Evolutionary conservation across 2,888 invertebrate species (phyloP).

Genomic region (Boloria euphrosyne): DNA sequence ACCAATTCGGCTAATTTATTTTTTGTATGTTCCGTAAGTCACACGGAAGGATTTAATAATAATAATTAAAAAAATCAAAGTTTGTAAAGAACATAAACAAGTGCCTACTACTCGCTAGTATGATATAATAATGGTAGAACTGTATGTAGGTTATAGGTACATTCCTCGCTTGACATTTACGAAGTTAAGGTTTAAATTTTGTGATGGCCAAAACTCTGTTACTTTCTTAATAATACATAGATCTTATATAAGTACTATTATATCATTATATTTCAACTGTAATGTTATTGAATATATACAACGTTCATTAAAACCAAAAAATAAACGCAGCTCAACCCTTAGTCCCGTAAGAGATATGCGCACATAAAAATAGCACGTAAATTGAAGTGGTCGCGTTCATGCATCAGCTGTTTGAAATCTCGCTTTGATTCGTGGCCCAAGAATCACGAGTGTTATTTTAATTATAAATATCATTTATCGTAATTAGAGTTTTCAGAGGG

Average conservation of each 20-base stretch:
- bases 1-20: too few species aligned
- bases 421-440: conserved; percentile 67
- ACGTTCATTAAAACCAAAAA: conserved; percentile 26
- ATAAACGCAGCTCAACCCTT: conserved; percentile 37
- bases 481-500: conserved; percentile 74
- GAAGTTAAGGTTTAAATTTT: too few species aligned
- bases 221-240: not conserved
- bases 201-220: too few species aligned
- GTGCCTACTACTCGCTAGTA: too few species aligned
- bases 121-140: too few species aligned
- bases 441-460: conserved; percentile 75
- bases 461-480: conserved; percentile 81
- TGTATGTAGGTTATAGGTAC: too few species aligned
- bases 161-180: too few species aligned
- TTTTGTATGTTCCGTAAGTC: too few species aligned
- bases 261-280: not conserved
- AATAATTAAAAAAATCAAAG: too few species aligned
- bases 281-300: conserved; percentile 11
- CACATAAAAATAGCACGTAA: conserved; percentile 58
- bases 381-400: conserved; percentile 65
- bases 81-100: too few species aligned
- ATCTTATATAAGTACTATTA: not conserved
- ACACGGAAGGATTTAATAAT: too few species aligned
- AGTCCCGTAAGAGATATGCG: conserved; percentile 43
- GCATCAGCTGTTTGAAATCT: conserved; percentile 57